Base-by-base conservation (phyloP, 2,888 invertebrate genomes). In the Rapana venosa region DNA sequence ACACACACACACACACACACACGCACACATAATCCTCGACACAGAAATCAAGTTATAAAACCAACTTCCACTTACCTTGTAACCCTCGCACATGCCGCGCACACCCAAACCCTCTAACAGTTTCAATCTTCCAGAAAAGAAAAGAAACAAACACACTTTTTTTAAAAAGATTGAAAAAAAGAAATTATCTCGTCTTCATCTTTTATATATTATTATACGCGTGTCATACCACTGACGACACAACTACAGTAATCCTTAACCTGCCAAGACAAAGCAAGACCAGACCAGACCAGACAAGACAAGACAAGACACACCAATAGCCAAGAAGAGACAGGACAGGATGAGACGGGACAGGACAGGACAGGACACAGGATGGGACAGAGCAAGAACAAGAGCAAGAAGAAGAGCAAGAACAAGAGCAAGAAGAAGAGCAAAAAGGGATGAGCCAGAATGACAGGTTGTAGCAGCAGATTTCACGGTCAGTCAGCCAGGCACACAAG, bases 401-500 rank as follows among this genome's bases (percentile, higher is more conserved):
- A 58, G 58, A 58, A 58, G 15, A 58, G 15, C 58, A 58, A 58
- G 11, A 58, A 58, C 58, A 74, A 74, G 5, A 74, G 22, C 74
- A 74, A 74, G 15, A 74, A 74, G 15, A 74, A 79, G 32, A 79
- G 5, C 81, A 81, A n/a, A 35, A 20, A 81, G 20, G 36, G 17
- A 35, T 20, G 61, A 66, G 86, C n/a, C n/a, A 32, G 20, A 35
- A 86, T 86, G 86, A 66, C 86, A 86, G 86, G 86, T 86, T 86
- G 86, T 66, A 86, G 86, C 66, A 61, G 86, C 66, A 30, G 35
- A 86, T 86, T 86, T 86, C 86, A 86, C 86, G 86, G 30, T 61
- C 32, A 66, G 86, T 20, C 86, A 66, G 32, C 32, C 86, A 61
- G 6, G 17, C 0, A 32, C n/a, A 47, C 47, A 47, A 2, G 47